phyloP scores from a whole-genome alignment of 1,140 invertebrate species.

The Trissolcus basalis region DNA sequence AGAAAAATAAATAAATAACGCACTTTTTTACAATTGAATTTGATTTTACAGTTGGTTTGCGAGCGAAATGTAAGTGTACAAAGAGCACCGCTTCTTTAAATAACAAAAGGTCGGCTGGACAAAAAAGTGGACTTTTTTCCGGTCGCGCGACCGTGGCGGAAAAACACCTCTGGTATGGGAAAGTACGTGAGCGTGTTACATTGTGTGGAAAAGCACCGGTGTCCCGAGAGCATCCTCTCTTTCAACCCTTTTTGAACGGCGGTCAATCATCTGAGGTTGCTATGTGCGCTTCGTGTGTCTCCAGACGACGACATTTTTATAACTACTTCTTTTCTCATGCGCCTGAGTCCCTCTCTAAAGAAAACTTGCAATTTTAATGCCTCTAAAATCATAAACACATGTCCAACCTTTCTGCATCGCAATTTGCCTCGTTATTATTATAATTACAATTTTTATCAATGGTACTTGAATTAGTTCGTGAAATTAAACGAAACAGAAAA shows the following conservation, averaged over 20 bases:
- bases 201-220: constrained; percentile 2
- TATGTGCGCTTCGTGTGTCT: constrained; percentile 17
- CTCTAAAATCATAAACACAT: too few relatives aligned
- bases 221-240: constrained; percentile 16
- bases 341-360: too few relatives aligned
- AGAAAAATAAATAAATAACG: background rate
- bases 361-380: too few relatives aligned
- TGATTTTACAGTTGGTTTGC: too few relatives aligned
- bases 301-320: constrained; percentile 13
- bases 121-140: constrained; percentile 1
- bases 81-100: constrained; percentile 11
- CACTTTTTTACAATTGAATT: background rate
- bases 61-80: constrained; percentile 8
- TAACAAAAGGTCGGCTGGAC: constrained; percentile 6
- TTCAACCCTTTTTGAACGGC: constrained; percentile 39
- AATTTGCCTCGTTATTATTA: too few relatives aligned
- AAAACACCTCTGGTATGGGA: background rate
- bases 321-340: background rate
- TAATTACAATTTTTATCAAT: too few relatives aligned
- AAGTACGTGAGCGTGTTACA: background rate
- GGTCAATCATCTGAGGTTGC: constrained; percentile 61
- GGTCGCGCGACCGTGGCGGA: background rate
- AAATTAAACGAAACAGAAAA: too few relatives aligned
- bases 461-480: too few relatives aligned
- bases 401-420: too few relatives aligned